Evolutionary conservation across 2,113 vertebrate species (phyloP).

Genomic region (Petaurus breviceps): DNA sequence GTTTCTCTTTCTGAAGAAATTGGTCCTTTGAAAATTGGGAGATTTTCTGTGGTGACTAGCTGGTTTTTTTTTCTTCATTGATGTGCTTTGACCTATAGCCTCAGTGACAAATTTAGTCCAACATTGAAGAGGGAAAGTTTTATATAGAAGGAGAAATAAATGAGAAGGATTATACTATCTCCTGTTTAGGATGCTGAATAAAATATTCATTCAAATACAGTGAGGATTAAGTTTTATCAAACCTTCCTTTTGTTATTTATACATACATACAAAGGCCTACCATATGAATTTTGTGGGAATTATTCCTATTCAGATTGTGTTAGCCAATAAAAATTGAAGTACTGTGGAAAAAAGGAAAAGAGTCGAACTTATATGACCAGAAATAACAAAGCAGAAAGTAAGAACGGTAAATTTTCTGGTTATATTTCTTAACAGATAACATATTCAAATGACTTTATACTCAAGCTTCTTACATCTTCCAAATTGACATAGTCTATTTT

Average conservation of each 20-base stretch:
- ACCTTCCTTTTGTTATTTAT: conserved; percentile 34
- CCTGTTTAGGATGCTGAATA: conserved; percentile 7
- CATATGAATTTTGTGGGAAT: not conserved
- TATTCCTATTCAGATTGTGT: not conserved
- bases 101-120: conserved; percentile 38
- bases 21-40: conserved; percentile 34
- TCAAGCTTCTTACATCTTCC: conserved; percentile 52
- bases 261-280: not conserved
- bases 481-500: conserved; percentile 48
- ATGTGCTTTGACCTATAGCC: not conserved
- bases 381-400: conserved; percentile 33
- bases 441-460: conserved; percentile 45
- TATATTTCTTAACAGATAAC: conserved; percentile 38
- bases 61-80: not conserved
- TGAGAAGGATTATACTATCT: not conserved
- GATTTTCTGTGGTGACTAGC: not conserved
- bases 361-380: conserved; percentile 24
- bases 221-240: conserved; percentile 7
- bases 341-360: conserved; percentile 24
- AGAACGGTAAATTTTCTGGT: conserved; percentile 37
- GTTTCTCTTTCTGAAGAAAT: not conserved
- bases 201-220: not conserved
- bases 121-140: not conserved
- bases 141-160: conserved; percentile 26
- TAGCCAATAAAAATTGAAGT: conserved; percentile 33